Evolutionary conservation across 2,797 vertebrate species (phyloP).

Genomic region (Tapirus indicus): DNA sequence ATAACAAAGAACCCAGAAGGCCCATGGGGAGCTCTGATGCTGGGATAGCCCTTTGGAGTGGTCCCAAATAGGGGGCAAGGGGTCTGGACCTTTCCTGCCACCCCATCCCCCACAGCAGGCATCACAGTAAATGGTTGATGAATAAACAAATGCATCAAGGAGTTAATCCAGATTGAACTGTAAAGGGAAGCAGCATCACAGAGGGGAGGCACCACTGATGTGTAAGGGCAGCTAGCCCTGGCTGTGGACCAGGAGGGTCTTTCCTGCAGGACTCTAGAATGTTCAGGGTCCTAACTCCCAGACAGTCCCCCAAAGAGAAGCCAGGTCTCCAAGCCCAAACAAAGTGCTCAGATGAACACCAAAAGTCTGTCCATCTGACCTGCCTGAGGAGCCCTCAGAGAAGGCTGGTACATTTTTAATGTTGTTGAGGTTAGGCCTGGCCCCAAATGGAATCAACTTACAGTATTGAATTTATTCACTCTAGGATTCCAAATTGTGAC

Average conservation of each 20-base stretch:
- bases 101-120: rapidly evolving
- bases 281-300: not conserved
- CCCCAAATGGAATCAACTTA: constrained; percentile 52
- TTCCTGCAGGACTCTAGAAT: not conserved
- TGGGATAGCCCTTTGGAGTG: not conserved
- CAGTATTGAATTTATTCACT: constrained; percentile 65
- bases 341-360: not conserved
- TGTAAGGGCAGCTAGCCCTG: not conserved
- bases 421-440: not conserved
- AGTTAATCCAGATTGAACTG: not conserved
- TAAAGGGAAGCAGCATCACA: not conserved
- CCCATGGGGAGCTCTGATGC: not conserved
- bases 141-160: not conserved
- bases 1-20: not conserved
- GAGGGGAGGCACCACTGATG: rapidly evolving
- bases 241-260: not conserved
- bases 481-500: constrained; percentile 57
- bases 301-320: not conserved
- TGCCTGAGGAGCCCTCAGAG: not conserved
- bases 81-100: not conserved
- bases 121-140: not conserved
- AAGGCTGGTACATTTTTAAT: constrained; percentile 53
- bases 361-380: not conserved
- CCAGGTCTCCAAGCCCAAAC: not conserved
- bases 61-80: not conserved